Evolutionary conservation across 2,888 invertebrate genomes (phyloP).

Genomic region (Epirrhoe tristata): DNA sequence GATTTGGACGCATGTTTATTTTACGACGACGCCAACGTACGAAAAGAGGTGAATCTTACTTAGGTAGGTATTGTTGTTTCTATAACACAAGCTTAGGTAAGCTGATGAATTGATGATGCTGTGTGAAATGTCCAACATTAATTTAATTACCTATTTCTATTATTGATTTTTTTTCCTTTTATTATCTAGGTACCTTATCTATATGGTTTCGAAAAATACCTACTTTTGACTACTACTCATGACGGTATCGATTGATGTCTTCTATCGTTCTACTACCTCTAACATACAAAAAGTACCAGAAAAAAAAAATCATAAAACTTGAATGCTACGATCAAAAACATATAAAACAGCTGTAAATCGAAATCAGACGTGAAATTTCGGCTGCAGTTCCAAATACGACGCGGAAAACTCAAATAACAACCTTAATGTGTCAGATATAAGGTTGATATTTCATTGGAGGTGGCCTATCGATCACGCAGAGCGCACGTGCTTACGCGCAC

Average conservation of each 20-base stretch:
- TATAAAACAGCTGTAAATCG: conserved; percentile 26
- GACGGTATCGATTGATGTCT: no score
- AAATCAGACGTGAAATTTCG: conserved; percentile 42
- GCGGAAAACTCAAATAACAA: conserved; percentile 20
- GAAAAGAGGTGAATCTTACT: background rate
- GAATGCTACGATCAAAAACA: conserved; percentile 8
- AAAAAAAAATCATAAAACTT: conserved; percentile 8
- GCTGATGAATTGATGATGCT: no score
- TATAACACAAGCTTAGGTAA: no score
- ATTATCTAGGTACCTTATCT: no score
- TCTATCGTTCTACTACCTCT: no score
- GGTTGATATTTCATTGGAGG: conserved; percentile 43
- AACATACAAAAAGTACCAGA: no score
- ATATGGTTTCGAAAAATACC: no score
- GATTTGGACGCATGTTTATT: conserved; percentile 25
- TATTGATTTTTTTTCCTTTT: no score
- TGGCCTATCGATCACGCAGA: conserved; percentile 62
- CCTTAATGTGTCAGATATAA: conserved; percentile 31
- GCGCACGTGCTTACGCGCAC: conserved; percentile 66
- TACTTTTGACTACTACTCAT: no score
- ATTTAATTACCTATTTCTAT: no score
- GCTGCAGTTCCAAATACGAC: conserved; percentile 33
- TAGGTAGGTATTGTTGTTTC: no score
- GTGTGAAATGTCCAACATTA: no score
- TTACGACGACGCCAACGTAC: background rate